A percentile compares a stretch with the other conserved stretches of the same genome.
Conservation (phyloP, 92 coral and sea anemone species). For the Paragorgia papillata region DNA sequence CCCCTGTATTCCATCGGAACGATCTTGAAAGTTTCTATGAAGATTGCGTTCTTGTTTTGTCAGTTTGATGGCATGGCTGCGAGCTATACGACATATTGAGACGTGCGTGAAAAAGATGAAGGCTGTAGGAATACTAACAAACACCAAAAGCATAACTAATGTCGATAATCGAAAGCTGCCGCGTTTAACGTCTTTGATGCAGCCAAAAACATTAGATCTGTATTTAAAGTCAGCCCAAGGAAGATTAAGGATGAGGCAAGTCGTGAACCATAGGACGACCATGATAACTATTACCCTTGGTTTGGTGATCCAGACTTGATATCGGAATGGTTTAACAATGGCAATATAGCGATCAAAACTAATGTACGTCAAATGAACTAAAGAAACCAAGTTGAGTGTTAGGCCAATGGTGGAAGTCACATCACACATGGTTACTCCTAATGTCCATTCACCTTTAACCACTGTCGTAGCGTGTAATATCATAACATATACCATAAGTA, state of each 20-base stretch:
- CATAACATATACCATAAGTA: constrained; percentile 82
- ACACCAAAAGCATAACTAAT: constrained; percentile 55
- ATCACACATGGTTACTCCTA: constrained; percentile 70
- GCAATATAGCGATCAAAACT: constrained; percentile 90
- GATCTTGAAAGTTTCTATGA: background rate
- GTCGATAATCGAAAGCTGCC: constrained; percentile 18
- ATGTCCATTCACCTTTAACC: constrained; percentile 75
- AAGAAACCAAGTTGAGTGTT: constrained; percentile 71
- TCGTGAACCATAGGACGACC: background rate
- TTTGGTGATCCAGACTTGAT: constrained; percentile 63
- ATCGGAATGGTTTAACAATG: constrained; percentile 75
- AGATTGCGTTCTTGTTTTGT: constrained; percentile 20
- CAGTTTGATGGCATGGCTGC: constrained; percentile 66
- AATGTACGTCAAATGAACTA: constrained; percentile 80
- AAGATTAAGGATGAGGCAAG: constrained; percentile 42
- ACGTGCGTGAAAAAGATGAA: constrained; percentile 70
- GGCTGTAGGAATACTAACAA: constrained; percentile 72
- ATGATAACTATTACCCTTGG: constrained; percentile 25
- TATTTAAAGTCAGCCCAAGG: constrained; percentile 76
- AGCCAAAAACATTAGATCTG: constrained; percentile 82
- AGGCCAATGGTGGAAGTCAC: constrained; percentile 68
- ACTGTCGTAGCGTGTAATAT: constrained; percentile 70
- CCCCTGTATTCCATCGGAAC: constrained; percentile 24
- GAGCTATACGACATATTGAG: constrained; percentile 73
- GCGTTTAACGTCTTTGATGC: constrained; percentile 42